These are phyloP conservation scores for Mya arenaria DNA, from an alignment of 1,140 invertebrate genomes.

Conservation along the genomic window DNA sequence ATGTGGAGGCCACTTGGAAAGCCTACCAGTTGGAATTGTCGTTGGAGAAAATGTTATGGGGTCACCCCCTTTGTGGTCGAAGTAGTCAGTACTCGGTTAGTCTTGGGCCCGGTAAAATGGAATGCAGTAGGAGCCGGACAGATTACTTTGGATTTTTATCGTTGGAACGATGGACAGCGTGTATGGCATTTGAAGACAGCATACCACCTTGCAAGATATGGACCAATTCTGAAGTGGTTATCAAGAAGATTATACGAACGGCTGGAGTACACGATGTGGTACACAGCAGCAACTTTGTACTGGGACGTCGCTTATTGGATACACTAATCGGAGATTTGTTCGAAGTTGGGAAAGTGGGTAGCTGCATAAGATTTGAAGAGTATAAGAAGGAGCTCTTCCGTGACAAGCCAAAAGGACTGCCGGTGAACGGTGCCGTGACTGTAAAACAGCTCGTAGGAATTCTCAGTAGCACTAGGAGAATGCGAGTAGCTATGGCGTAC, in stretches of 20 bases:
- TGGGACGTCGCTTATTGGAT: conserved; percentile 6
- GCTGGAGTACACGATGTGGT: not conserved
- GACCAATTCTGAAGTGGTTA: not conserved
- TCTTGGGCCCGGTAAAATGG: conserved; percentile 12
- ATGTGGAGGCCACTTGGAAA: conserved; percentile 10
- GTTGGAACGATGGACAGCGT: not conserved
- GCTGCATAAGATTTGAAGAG: too few species aligned
- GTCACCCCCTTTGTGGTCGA: not conserved
- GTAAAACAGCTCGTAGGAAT: too few species aligned
- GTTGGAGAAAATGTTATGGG: conserved; percentile 28
- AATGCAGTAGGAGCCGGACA: not conserved
- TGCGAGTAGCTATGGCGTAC: too few species aligned
- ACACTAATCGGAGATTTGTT: too few species aligned
- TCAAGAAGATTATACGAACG: not conserved
- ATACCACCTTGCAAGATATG: not conserved
- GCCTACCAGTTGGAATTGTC: conserved; percentile 10
- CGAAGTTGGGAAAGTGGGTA: too few species aligned
- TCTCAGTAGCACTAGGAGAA: too few species aligned
- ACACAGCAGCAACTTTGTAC: not conserved
- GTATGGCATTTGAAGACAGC: not conserved
- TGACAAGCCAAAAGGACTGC: too few species aligned
- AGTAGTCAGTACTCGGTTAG: not conserved
- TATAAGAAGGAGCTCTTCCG: too few species aligned
- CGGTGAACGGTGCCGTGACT: too few species aligned
- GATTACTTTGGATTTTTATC: conserved; percentile 25